Evolutionary conservation across 1,140 invertebrate genomes (phyloP), one percentile per base, ranked within the genome.

Genomic region (Ceratosolen solmsi): DNA sequence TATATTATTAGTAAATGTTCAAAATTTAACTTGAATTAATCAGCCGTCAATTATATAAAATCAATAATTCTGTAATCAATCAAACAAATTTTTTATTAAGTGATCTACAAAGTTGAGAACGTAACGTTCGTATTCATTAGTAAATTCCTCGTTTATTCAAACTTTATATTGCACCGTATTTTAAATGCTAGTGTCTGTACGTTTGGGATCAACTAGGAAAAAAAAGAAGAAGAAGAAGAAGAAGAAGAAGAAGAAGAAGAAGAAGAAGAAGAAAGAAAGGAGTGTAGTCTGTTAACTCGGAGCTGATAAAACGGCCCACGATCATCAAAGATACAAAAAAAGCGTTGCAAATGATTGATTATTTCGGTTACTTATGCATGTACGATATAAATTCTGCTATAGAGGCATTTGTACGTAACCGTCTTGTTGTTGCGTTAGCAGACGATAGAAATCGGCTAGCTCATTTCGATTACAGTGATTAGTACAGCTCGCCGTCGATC

Each of bases 401-500:
- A 68, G 4, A 68, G 5, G 15, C 17, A n/a, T 41, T 20, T 8
- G 58, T 30, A 27, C 5, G 25, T 30, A 30, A 25, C n/a, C 58
- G 8, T 27, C 27, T 63, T 63, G 58, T 30, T 30, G 25, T 68
- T 68, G 33, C 63, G 20, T 41, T 30, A 22, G 65, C 9, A 36
- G 33, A 71, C 38, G 11, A 15, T 25, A 22, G 36, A 49, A 71
- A 38, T 30, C 65, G 8, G 56, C 36, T 49, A 63, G 58, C 60
- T 68, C 22, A 41, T 36, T 75, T 56, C 56, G 60, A 75, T 81
- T 75, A 81, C 72, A 75, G 72, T 68, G 72, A 81, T 81, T 81
- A 81, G 71, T 25, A 30, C 65, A 41, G 36, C 30, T 41, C 75
- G 51, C 1, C 36, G 25, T 63, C 46, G 72, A 81, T 81, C 72